Conservation (phyloP, 2,113 vertebrate genomes). For the Glareola pratincola region DNA sequence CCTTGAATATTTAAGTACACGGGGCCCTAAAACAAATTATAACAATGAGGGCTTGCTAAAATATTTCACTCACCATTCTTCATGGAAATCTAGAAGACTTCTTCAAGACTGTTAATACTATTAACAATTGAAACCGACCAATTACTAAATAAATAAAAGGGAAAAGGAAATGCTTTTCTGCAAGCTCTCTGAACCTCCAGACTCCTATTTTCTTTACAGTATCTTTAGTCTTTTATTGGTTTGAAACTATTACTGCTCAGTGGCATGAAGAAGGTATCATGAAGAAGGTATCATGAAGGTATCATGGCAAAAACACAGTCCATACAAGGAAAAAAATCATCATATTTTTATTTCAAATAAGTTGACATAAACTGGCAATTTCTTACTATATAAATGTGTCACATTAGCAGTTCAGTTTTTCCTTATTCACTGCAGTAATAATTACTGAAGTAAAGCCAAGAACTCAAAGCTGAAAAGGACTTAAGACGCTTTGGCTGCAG, state of each 20-base stretch:
- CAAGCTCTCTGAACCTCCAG: background rate
- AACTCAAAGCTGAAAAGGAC: background rate
- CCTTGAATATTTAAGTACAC: slow-evolving; percentile 85
- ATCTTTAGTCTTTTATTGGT: background rate
- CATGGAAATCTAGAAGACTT: background rate
- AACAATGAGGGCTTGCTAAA: background rate
- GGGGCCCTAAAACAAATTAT: slow-evolving; percentile 81
- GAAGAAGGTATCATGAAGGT: background rate
- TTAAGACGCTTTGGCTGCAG: background rate
- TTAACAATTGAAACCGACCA: background rate
- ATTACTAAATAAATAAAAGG: background rate
- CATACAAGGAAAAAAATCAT: background rate
- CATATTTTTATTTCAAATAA: background rate
- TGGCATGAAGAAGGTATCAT: background rate
- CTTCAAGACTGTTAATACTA: background rate
- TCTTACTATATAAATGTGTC: background rate
- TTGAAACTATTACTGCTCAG: background rate
- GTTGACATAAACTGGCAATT: background rate
- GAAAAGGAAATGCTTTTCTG: background rate
- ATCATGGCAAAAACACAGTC: background rate
- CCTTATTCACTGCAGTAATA: background rate
- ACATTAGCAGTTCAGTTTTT: background rate
- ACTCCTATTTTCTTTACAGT: background rate
- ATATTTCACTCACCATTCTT: background rate
- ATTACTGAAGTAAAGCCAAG: background rate